These are phyloP conservation scores for Cinclus cinclus DNA, from an alignment of 2,113 vertebrate genomes.

Conservation along the genomic window DNA sequence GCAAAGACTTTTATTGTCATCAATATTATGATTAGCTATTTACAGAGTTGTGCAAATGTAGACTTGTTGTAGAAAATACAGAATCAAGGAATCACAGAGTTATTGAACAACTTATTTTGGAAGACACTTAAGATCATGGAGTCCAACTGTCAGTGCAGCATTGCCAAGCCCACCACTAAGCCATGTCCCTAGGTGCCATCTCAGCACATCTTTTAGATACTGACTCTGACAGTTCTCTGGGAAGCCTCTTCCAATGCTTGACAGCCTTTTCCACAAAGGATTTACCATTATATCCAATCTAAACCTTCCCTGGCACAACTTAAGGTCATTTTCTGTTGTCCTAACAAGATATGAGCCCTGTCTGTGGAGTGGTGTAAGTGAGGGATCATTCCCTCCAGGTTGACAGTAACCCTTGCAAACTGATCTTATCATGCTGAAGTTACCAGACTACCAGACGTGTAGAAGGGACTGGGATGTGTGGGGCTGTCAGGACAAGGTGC, in stretches of 20 bases:
- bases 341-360: not conserved
- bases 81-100: not conserved
- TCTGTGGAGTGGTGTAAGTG: not conserved
- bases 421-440: not conserved
- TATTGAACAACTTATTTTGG: not conserved
- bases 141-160: not conserved
- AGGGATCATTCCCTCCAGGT: not conserved
- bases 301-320: not conserved
- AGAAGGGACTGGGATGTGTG: not conserved
- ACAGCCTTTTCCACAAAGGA: not conserved
- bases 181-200: not conserved
- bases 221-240: not conserved
- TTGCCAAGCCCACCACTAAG: not conserved
- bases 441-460: fast-evolving
- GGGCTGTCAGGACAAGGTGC: no score
- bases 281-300: not conserved
- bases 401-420: not conserved
- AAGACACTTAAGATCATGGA: not conserved
- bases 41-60: not conserved
- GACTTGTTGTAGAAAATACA: not conserved
- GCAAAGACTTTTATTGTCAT: not conserved
- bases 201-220: not conserved
- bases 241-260: not conserved
- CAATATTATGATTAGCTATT: not conserved
- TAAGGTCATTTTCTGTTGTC: not conserved